Conservation (phyloP, 2,888 invertebrate species). For the Erebia aethiops region DNA sequence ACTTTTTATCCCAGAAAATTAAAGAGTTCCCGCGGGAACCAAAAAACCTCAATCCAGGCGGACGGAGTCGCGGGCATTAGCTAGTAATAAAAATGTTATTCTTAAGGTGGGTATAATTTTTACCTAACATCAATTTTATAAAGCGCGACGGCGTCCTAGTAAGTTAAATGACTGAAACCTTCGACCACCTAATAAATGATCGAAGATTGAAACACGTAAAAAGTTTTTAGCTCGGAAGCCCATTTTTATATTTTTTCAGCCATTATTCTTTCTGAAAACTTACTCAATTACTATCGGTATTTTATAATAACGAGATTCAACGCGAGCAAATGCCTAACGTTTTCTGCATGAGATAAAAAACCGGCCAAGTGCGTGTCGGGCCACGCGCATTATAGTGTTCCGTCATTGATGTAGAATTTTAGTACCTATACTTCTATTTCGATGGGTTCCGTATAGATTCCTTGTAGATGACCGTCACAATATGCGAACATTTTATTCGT, state of each 20-base stretch:
- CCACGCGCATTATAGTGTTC: no score
- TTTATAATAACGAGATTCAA: neutral
- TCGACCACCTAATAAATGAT: no score
- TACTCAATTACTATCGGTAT: neutral
- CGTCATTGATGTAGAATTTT: no score
- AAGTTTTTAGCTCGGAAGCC: neutral
- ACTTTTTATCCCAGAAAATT: no score
- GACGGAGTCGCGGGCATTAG: no score
- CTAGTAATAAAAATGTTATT: neutral
- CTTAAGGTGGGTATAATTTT: neutral
- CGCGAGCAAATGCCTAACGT: constrained; percentile 7
- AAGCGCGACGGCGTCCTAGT: neutral
- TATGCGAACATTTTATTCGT: no score
- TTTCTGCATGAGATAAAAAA: constrained; percentile 12
- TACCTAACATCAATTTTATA: neutral
- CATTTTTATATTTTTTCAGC: neutral
- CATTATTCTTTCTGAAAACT: neutral
- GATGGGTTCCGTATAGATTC: no score
- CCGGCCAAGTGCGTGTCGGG: no score
- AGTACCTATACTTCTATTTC: no score
- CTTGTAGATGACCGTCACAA: no score
- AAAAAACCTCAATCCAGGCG: no score
- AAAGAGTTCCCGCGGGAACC: no score
- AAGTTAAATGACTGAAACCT: neutral
- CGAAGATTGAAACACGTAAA: neutral